Conservation (phyloP, 2,888 invertebrate genomes). For the Hermaeophaga mercurialis region DNA sequence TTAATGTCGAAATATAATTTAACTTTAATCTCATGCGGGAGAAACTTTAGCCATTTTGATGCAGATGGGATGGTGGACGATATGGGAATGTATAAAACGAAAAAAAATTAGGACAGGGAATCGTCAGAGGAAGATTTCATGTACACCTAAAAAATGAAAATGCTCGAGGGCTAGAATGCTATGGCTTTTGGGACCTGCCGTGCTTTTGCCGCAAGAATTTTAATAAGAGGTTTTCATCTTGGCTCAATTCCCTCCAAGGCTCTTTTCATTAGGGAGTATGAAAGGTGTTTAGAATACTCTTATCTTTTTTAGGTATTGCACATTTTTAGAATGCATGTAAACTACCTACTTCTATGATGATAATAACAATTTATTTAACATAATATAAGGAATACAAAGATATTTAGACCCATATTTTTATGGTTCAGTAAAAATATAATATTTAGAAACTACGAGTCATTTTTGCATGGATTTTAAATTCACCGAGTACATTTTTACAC, state of each 20-base stretch:
- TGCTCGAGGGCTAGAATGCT: neutral
- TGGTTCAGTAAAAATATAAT: too few relatives aligned
- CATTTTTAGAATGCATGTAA: too few relatives aligned
- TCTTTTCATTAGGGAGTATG: slow-evolving; percentile 2
- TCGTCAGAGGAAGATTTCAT: slow-evolving; percentile 2
- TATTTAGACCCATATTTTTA: too few relatives aligned
- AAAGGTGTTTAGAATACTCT: slow-evolving; percentile 10
- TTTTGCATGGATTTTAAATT: too few relatives aligned
- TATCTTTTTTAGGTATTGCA: too few relatives aligned
- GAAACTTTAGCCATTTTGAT: neutral
- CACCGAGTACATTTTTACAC: too few relatives aligned
- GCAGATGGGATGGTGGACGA: slow-evolving; percentile 3
- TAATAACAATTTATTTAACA: too few relatives aligned
- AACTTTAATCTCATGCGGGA: slow-evolving; percentile 1
- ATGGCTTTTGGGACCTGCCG: slow-evolving; percentile 8
- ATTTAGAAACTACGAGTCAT: too few relatives aligned
- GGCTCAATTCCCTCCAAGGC: slow-evolving; percentile 10
- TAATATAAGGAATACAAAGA: too few relatives aligned
- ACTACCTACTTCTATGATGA: too few relatives aligned
- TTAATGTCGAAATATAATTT: too few relatives aligned
- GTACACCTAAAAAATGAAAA: slow-evolving; percentile 12
- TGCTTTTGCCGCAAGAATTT: slow-evolving; percentile 15
- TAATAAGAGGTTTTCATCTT: slow-evolving; percentile 16
- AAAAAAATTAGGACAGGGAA: slow-evolving; percentile 3
- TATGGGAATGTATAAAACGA: slow-evolving; percentile 2